phyloP scores from a whole-genome alignment of 2,888 invertebrate species.

The Drosophila trichaetosa region DNA sequence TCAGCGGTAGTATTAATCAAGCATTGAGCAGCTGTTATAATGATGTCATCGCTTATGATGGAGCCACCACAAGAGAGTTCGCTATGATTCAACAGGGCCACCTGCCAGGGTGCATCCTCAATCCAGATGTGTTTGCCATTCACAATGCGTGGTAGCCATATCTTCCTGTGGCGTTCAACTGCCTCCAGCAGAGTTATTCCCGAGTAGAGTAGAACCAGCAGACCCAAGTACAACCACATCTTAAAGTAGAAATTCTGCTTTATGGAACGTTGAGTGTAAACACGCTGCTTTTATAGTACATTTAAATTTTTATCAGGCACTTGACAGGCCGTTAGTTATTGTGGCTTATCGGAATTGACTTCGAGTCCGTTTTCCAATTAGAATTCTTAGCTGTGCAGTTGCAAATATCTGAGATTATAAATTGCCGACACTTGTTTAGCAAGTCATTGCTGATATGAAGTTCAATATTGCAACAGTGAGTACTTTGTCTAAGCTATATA shows the following conservation, averaged over 20 bases:
- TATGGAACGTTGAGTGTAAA: not conserved
- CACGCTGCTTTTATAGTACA: constrained; percentile 5
- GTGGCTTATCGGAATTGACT: constrained; percentile 9
- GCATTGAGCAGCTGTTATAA: constrained; percentile 28
- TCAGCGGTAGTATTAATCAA: not conserved
- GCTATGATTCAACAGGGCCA: constrained; percentile 1
- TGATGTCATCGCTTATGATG: constrained; percentile 4
- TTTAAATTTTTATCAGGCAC: not conserved
- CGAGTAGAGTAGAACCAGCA: not conserved
- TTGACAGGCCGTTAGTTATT: constrained; percentile 4
- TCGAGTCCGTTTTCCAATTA: not conserved
- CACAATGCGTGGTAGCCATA: constrained; percentile 7
- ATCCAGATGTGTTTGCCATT: constrained; percentile 12
- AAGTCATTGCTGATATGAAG: not conserved
- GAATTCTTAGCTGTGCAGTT: not conserved
- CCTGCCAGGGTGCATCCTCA: constrained; percentile 15
- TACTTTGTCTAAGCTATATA: not conserved
- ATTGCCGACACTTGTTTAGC: not conserved
- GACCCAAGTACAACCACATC: constrained; percentile 4
- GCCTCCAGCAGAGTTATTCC: not conserved
- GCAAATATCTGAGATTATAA: not conserved
- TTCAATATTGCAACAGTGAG: not conserved
- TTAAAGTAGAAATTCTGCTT: not conserved
- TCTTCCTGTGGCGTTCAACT: not conserved
- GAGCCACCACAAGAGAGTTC: constrained; percentile 20